A percentile compares a stretch with the other conserved stretches of the same genome.
Evolutionary conservation across 2,888 invertebrate genomes (phyloP).

Genomic region (Cryptus armator): DNA sequence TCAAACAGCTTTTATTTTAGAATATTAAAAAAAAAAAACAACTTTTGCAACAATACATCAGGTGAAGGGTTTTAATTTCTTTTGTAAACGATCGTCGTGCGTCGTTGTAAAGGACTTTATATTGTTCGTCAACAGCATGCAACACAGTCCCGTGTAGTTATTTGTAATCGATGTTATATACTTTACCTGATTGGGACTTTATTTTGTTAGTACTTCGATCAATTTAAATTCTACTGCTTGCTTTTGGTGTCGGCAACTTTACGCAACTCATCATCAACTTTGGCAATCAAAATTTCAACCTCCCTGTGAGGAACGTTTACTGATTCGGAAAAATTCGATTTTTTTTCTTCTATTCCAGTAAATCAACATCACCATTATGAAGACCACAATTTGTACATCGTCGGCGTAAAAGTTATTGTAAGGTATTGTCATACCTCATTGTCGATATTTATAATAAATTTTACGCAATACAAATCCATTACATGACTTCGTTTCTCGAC

Average conservation of each 20-base stretch:
- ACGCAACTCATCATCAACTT: constrained; percentile 31
- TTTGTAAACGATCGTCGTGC: neutral
- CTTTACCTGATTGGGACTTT: constrained; percentile 45
- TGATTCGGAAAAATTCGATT: constrained; percentile 62
- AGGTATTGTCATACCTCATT: constrained; percentile 72
- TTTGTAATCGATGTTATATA: constrained; percentile 40
- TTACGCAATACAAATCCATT: constrained; percentile 74
- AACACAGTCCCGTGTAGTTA: constrained; percentile 13
- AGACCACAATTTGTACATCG: constrained; percentile 77
- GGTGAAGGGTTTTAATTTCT: constrained; percentile 61
- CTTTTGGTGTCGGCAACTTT: constrained; percentile 55
- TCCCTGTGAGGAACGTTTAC: constrained; percentile 27
- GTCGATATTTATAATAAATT: constrained; percentile 79
- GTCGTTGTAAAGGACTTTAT: neutral
- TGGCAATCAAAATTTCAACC: constrained; percentile 29
- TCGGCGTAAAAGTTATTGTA: constrained; percentile 81
- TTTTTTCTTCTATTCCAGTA: constrained; percentile 79
- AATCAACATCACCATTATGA: constrained; percentile 76
- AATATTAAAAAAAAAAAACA: constrained; percentile 28
- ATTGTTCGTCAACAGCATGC: constrained; percentile 35
- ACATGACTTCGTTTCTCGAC: constrained; percentile 33
- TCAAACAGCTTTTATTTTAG: neutral
- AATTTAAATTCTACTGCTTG: constrained; percentile 28
- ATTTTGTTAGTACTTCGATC: neutral
- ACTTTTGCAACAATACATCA: constrained; percentile 36